Conservation (phyloP, 53 echinoderm and acorn worm species). For the Holothuria scabra region DNA sequence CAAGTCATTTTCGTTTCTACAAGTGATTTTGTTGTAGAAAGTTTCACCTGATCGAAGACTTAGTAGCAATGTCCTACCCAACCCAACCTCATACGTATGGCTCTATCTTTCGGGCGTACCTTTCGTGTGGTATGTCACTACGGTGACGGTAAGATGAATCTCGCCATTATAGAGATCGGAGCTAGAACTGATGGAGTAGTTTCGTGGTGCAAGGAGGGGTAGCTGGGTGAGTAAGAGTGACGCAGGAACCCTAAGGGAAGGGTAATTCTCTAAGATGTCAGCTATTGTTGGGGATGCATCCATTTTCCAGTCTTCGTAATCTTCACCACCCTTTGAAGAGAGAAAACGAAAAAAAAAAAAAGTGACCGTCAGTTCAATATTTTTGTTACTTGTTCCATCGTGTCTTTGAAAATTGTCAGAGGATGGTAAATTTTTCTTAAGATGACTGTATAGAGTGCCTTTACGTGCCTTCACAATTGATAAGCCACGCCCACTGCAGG, state of each 20-base stretch:
- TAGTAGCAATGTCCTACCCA: too few species aligned
- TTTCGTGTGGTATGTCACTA: constrained; percentile 70
- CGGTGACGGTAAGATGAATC: constrained; percentile 81
- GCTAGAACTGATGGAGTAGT: constrained; percentile 87
- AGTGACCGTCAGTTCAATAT: not conserved
- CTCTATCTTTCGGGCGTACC: constrained; percentile 46
- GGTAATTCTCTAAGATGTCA: constrained; percentile 73
- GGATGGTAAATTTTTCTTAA: too few species aligned
- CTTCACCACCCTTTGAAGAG: constrained; percentile 58
- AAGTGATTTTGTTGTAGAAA: too few species aligned
- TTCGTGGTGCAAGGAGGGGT: constrained; percentile 71
- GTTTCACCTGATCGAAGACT: too few species aligned
- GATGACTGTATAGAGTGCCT: too few species aligned
- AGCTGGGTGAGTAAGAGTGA: constrained; percentile 77
- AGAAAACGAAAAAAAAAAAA: not conserved
- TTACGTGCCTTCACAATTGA: too few species aligned
- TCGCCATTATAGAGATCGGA: constrained; percentile 68
- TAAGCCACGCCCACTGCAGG: too few species aligned
- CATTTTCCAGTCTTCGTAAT: constrained; percentile 77
- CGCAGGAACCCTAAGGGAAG: constrained; percentile 74
- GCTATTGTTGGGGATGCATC: constrained; percentile 69
- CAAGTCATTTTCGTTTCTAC: too few species aligned
- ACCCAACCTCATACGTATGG: too few species aligned
- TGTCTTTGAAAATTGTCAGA: too few species aligned
- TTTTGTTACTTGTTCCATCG: too few species aligned